Evolutionary conservation across 2,888 invertebrate species (phyloP), one percentile per base, ranked within the genome.

Genomic region (Prosapia bicincta): DNA sequence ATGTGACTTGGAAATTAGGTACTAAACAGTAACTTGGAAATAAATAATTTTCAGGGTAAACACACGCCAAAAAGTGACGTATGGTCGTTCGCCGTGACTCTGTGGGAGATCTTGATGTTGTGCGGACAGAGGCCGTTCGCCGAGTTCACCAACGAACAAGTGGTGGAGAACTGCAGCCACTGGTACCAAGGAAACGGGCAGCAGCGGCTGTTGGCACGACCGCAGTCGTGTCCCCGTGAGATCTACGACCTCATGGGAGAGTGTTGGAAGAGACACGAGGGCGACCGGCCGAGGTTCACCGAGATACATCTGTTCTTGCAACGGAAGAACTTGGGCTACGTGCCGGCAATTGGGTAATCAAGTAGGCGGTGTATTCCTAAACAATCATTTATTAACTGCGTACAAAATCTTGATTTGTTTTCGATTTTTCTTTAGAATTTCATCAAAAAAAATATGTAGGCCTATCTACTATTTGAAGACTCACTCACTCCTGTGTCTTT

Each of bases 221-320:
- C 94, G 15, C 87, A 90, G 66, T 89, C 90, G 78, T 95, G 95
- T 85, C 93, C 96, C 65, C 89, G 93, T 79, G 96, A 97, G 85
- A 93, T 97, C 78, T 96, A 94, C 87, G 95, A 95, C 85, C 89
- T 96, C 81, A 95, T 97, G 93, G 91, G 91, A 81, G 95, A 96
- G 85, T 97, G 96, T 86, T 97, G 96, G 96, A 92, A 93, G 81
- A 88, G 94, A 74, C 91, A 92, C 81, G 92, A 93, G 71, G 88
- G 89, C 73, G 92, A 94, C 82, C 88, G 97, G 54, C 96, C 96
- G 0, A 90, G 92, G 78, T 97, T 97, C 87, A 89, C 92, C 82
- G 96, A 96, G 86, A 93, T 97, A 75, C 94, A 95, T 84, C 89
- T 94, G 82, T 96, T 94, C 86, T 88, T 96, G 80, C 90, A 89